These are phyloP conservation scores for Microctonus aethiopoides DNA, from an alignment of 2,888 invertebrate species.

Conservation along the genomic window DNA sequence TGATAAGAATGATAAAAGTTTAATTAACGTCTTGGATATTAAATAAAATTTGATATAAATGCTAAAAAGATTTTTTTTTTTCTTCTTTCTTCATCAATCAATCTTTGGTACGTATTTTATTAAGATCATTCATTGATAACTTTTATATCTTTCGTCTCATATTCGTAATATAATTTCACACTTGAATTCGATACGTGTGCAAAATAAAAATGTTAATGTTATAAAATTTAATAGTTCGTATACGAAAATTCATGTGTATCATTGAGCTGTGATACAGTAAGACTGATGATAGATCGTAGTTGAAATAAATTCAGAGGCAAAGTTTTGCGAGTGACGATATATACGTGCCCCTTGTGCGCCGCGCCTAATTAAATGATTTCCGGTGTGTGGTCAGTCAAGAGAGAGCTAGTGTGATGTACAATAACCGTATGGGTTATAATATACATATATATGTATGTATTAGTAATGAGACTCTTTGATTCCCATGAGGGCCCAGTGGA, in stretches of 20 bases:
- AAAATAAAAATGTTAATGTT: not conserved
- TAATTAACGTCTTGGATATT: too few species aligned
- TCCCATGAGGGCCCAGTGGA: conserved; percentile 1
- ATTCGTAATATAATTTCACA: not conserved
- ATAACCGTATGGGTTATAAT: not conserved
- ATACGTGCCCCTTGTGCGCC: conserved; percentile 30
- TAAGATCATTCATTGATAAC: not conserved
- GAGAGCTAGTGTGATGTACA: conserved; percentile 23
- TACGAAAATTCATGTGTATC: not conserved
- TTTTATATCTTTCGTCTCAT: not conserved
- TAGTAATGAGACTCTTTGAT: not conserved
- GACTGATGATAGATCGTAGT: not conserved
- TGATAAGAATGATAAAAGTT: too few species aligned
- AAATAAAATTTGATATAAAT: too few species aligned
- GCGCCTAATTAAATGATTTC: conserved; percentile 44
- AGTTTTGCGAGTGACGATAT: conserved; percentile 12
- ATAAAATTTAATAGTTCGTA: not conserved
- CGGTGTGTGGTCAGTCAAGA: conserved; percentile 30
- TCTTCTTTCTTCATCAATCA: not conserved
- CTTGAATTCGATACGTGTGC: not conserved
- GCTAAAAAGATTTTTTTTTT: not conserved
- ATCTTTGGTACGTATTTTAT: not conserved
- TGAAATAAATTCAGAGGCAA: conserved; percentile 12
- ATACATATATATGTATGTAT: not conserved
- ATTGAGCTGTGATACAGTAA: not conserved